Base-by-base conservation (phyloP, 2,888 invertebrate species). In the Frankliniella intonsa region DNA sequence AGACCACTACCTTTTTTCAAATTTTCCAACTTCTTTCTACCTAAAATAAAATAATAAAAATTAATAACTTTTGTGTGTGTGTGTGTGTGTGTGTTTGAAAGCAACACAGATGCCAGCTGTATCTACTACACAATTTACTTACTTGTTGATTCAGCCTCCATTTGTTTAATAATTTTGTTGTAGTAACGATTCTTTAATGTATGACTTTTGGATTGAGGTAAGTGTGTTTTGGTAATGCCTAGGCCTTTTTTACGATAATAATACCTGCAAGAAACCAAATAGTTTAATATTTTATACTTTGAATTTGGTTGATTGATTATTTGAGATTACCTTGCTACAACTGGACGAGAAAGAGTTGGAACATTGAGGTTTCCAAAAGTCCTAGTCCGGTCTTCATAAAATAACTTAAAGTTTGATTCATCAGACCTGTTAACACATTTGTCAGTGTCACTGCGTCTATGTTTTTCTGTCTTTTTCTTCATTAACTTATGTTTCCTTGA, bases 311-410 rank as follows among this genome's bases (percentile, higher is more conserved):
- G n/a, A 25, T 22, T 2, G 12, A 1, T 1, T 12, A 25, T 25
- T 22, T 25, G 22, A 76, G 85, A 84, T 83, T 89, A 94, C 88
- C 89, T 89, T 0, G 94, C 92, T 82, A 92, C 90, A 0, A 91
- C 90, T 2, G 93, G 92, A 82, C 91, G 90, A 83, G 92, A 91
- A 19, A 94, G 89, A 0, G 92, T 93, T 62, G 90, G 88, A 3
- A 93, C 90, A 1, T 88, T 88, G 80, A 91, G 88, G 86, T 92
- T 92, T 81, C 90, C 91, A 81, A 87, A 88, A 80, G 91, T 92
- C 81, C 89, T 87, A 80, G 88, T 88, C 84, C 89, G 90, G 85
- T 94, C 94, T 80, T 90, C 86, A 85, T 92, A 92, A 86, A 89
- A 93, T 83, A 90, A 90, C 19, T 90, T 88, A 84, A 87, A 85